Evolutionary conservation across 1,140 invertebrate genomes (phyloP), one percentile per base, ranked within the genome.

Genomic region (Acromyrmex echinatior): DNA sequence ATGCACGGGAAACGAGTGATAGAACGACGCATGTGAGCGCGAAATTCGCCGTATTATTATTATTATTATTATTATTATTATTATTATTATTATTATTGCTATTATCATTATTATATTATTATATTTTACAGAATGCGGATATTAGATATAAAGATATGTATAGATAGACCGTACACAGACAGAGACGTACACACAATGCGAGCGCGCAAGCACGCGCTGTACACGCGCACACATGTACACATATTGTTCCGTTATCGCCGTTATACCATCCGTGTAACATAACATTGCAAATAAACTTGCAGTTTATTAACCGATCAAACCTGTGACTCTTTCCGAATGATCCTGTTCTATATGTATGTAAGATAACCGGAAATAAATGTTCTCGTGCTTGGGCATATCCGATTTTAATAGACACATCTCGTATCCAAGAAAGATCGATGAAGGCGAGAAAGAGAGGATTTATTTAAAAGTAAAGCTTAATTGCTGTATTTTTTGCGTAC

Each of bases 121-220:
- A 94, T 94, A 94, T 94, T 94, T 94, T 94, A 93, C 92, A 93
- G 90, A 93, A 92, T 94, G 88, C 93, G 93, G 91, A 93, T 92
- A 87, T 91, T 91, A 93, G 86, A 92, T 92, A 92, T 92, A 91
- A 88, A 92, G 70, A 91, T 87, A 91, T 85, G 90, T 90, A 88
- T 90, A 88, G 79, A 91, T 89, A 90, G 77, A 90, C 76, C 39
- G 45, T 86, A 89, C 86, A 89, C 56, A 84, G 56, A 84, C 80
- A 84, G 66, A 82, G 18, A 86, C 31, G 25, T 58, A 86, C 74
- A 56, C 60, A 28, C 49, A 66, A 86, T 66, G 74, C 49, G 82
- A 79, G 60, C 51, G 76, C 62, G 74, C 63, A 25, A 78, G 16
- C 16, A 86, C 74, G 49, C 60, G 68, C 70, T 56, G 21, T 18